These are phyloP conservation scores for Onychomys torridus DNA, from an alignment of 2,797 vertebrate genomes.

Conservation along the genomic window DNA sequence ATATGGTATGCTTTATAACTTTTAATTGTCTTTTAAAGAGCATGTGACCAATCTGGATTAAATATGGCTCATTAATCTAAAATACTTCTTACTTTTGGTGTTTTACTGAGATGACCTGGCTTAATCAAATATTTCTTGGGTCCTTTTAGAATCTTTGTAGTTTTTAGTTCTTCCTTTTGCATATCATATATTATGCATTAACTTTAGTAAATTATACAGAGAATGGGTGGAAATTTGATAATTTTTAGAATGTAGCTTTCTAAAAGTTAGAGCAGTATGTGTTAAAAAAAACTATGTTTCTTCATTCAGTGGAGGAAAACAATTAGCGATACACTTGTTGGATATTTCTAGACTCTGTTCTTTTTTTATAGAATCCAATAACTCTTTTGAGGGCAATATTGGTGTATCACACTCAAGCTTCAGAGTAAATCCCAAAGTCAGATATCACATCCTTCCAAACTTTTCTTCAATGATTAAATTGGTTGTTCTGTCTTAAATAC, in stretches of 20 bases:
- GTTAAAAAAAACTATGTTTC: not conserved
- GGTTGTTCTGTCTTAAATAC: not conserved
- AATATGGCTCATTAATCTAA: not conserved
- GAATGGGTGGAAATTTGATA: not conserved
- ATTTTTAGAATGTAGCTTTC: not conserved
- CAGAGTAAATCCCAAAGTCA: not conserved
- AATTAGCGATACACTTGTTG: not conserved
- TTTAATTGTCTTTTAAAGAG: not conserved
- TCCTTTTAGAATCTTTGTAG: not conserved
- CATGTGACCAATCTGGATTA: not conserved
- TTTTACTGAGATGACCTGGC: not conserved
- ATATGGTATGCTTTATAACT: not conserved
- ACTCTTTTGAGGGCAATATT: not conserved
- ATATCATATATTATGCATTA: not conserved
- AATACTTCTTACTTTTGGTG: not conserved
- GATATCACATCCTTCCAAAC: not conserved
- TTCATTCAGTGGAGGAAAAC: not conserved
- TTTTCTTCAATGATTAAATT: not conserved
- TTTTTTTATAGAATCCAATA: not conserved
- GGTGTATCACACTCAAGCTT: not conserved
- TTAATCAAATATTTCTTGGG: not conserved
- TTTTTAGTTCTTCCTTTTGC: not conserved
- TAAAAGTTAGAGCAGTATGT: not conserved
- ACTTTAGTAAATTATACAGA: not conserved
- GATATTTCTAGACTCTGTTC: not conserved